Conservation (phyloP, 2,113 vertebrate genomes). For the Riparia riparia region DNA sequence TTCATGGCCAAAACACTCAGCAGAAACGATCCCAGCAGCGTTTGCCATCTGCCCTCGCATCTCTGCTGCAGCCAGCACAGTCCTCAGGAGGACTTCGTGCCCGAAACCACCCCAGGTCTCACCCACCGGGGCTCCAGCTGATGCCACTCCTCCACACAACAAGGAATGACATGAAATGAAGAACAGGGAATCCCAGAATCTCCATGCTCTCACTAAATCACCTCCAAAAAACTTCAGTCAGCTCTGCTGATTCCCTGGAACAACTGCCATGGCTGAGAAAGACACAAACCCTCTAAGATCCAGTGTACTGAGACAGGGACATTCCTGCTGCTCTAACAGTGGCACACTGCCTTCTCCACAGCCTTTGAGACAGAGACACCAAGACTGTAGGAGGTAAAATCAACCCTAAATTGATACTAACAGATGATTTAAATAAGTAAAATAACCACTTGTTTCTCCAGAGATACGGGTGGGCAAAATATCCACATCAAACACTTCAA, state of each 20-base stretch:
- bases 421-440: neutral
- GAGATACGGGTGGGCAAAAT: neutral
- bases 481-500: neutral
- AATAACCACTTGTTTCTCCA: neutral
- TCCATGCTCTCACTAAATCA: neutral
- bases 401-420: neutral
- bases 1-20: neutral
- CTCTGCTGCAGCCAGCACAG: accelerated
- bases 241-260: neutral
- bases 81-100: neutral
- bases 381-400: neutral
- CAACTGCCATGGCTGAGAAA: neutral
- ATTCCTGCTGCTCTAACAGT: neutral
- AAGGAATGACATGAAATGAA: accelerated
- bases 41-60: neutral
- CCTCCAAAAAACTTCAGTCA: neutral
- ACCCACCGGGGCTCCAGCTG: neutral
- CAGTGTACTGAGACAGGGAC: neutral
- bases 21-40: neutral
- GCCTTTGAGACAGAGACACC: neutral
- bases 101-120: neutral
- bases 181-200: neutral
- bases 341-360: neutral
- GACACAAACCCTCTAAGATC: neutral
- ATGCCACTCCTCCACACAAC: neutral